Conservation (phyloP, 2,888 invertebrate genomes). For the Scaptomyza caliginosa region DNA sequence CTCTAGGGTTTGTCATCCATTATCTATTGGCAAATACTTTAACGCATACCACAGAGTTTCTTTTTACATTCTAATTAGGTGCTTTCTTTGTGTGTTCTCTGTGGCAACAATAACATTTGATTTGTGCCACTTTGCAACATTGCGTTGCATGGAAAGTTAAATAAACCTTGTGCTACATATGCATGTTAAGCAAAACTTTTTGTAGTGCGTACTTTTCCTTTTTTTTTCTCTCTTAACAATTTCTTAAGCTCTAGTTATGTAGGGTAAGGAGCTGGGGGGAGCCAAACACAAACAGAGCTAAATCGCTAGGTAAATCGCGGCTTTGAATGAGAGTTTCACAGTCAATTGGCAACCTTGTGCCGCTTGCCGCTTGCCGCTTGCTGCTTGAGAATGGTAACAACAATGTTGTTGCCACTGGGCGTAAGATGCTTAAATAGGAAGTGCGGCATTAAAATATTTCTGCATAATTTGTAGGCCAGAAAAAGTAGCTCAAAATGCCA, state of each 20-base stretch:
- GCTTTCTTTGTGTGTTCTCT: background rate
- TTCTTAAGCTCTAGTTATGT: conserved; percentile 11
- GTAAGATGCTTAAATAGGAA: background rate
- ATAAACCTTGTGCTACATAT: conserved; percentile 1
- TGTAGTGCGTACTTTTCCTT: conserved; percentile 11
- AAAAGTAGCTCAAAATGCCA: conserved; percentile 57
- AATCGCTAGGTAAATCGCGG: conserved; percentile 20
- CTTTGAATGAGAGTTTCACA: conserved; percentile 46
- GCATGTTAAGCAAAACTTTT: background rate
- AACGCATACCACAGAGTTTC: too few species aligned
- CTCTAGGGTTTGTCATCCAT: too few species aligned
- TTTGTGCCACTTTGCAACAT: background rate
- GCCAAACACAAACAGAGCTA: conserved; percentile 1
- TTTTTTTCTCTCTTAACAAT: conserved; percentile 1
- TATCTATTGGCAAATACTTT: background rate
- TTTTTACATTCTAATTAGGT: background rate
- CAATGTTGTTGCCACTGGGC: conserved; percentile 31
- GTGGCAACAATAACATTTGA: too few species aligned
- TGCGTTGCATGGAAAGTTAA: background rate
- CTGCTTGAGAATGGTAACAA: conserved; percentile 69
- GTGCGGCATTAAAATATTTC: conserved; percentile 45
- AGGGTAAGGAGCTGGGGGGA: conserved; percentile 5
- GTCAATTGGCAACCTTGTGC: conserved; percentile 65
- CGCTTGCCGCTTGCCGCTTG: conserved; percentile 58
- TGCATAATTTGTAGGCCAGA: conserved; percentile 74